phyloP scores from a whole-genome alignment of 30 jellyfish, hydroid and myxozoan species.

The Nemopilema nomurai region DNA sequence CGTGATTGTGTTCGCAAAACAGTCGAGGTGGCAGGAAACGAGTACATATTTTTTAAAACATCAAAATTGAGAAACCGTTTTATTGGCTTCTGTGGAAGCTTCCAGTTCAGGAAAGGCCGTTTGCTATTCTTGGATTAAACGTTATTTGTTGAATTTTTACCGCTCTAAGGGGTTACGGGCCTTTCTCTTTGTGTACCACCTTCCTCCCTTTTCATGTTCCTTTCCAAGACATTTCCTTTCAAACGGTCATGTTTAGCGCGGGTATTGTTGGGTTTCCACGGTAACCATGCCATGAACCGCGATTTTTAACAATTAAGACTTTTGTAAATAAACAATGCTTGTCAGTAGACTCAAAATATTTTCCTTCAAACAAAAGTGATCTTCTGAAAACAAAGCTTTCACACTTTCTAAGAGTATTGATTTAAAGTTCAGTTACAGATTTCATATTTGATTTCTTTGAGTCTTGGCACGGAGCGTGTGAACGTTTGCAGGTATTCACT shows the following conservation, averaged over 20 bases:
- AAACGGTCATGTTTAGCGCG: too few relatives aligned
- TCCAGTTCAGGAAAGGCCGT: background rate
- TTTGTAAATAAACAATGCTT: background rate
- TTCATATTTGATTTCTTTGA: too few relatives aligned
- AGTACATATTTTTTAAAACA: too few relatives aligned
- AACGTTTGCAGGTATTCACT: too few relatives aligned
- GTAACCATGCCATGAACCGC: background rate
- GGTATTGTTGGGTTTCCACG: background rate
- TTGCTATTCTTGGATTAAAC: background rate
- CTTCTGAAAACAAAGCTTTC: background rate
- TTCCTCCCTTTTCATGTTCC: background rate
- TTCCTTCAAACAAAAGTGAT: background rate
- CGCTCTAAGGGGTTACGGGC: background rate
- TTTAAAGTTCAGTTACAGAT: background rate
- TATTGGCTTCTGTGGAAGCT: background rate
- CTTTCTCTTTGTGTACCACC: background rate
- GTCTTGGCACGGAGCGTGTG: too few relatives aligned
- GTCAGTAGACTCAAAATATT: background rate
- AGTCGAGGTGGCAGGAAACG: too few relatives aligned
- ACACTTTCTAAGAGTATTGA: background rate
- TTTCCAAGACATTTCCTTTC: background rate
- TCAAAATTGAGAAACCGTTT: background rate
- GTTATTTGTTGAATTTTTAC: background rate
- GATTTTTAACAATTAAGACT: background rate
- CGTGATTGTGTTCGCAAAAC: too few relatives aligned